Base-by-base conservation (phyloP, 2,888 invertebrate species). In the Macrosoma leucophasiata region DNA sequence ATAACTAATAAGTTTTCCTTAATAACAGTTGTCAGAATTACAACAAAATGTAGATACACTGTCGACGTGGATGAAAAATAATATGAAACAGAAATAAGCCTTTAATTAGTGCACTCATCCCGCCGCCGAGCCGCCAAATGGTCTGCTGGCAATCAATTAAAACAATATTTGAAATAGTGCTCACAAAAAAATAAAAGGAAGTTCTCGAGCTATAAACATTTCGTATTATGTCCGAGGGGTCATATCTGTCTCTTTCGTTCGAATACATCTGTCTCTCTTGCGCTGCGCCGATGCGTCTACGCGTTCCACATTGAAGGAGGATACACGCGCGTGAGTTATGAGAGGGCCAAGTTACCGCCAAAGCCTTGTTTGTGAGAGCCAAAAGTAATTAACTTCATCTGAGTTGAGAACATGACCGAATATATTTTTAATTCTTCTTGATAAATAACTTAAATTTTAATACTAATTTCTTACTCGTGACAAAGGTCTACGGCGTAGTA, bases 101-200 rank as follows among this genome's bases (percentile, higher is more conserved):
- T 67, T 65, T 76, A 79, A 78, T 79, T 77, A 78, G 53, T 58
- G 51, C 52, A 42, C 54, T 56, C 55, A 52, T 48, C 54, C n/a
- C 48, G 62, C 44, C 40, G 35, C 31, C 29, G 33, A 39, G 69
- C 75, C 76, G 76, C 76, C 81, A 66, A 71, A 73, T 71, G 72
- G 74, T 79, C 78, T 79, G 69, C 68, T 63, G 62, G 77, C 78
- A 76, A 79, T 79, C 79, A 77, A 81, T 81, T 81, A 79, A 79
- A 79, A 79, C 81, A 81, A 82, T 82, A 82, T 82, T 82, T 81
- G 77, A 77, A 79, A 81, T 79, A 73, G 72, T 76, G 72, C 63
- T 62, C 55, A 63, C 57, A 74, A 78, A 81, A 79, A 78, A 75
- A 59, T 62, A 70, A 78, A 77, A 71, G 73, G 74, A 67, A 72